Conservation (phyloP, 2,113 vertebrate species). For the Mormoops blainvillei region DNA sequence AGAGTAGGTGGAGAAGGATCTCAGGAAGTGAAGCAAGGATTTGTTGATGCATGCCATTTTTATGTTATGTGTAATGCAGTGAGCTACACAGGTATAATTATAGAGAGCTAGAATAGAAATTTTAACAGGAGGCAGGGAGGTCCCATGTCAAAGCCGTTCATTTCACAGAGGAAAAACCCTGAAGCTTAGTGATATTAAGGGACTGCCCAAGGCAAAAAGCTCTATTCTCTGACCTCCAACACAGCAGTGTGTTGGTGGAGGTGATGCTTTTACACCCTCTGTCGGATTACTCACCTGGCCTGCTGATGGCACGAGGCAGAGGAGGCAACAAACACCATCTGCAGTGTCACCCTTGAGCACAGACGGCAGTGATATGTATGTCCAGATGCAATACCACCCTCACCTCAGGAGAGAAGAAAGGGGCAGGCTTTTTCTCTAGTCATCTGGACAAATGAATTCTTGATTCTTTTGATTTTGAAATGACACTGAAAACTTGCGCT, state of each 20-base stretch:
- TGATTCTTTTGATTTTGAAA: constrained; percentile 20
- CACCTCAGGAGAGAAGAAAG: neutral
- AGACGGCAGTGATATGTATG: neutral
- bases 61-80: neutral
- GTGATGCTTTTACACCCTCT: neutral
- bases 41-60: constrained; percentile 18
- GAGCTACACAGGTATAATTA: constrained; percentile 24
- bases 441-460: neutral
- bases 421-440: neutral
- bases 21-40: constrained; percentile 25
- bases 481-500: neutral
- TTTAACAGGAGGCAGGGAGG: neutral
- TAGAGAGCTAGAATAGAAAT: neutral
- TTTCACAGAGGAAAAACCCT: constrained; percentile 14
- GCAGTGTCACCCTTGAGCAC: neutral
- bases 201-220: constrained; percentile 44
- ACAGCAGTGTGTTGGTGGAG: neutral
- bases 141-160: constrained; percentile 20
- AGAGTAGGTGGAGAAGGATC: constrained; percentile 25
- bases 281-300: neutral
- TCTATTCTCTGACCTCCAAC: neutral
- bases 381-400: neutral
- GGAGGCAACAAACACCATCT: neutral
- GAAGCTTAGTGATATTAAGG: constrained; percentile 29
- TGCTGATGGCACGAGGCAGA: neutral